A percentile compares a stretch with the other conserved stretches of the same genome.
These are phyloP conservation scores for Sula dactylatra DNA, from an alignment of 2,113 vertebrate genomes.

Conservation along the genomic window DNA sequence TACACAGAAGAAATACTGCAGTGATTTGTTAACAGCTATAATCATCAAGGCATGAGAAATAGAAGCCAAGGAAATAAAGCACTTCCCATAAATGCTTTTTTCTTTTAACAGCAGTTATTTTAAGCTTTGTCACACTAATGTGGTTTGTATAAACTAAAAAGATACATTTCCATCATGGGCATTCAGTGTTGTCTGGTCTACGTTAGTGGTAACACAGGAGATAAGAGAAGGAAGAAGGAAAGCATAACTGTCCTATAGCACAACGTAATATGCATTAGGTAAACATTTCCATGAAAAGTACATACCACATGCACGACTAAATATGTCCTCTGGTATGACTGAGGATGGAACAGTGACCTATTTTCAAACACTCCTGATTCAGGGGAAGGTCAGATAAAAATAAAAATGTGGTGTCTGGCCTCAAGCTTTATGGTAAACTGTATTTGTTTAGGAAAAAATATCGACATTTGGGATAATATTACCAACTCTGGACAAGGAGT, in stretches of 20 bases:
- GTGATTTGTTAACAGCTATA: background rate
- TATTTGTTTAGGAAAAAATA: background rate
- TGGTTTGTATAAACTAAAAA: background rate
- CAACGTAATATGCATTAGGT: background rate
- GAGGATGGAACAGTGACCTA: background rate
- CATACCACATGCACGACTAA: background rate
- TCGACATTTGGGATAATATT: background rate
- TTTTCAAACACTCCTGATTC: background rate
- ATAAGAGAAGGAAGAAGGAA: background rate
- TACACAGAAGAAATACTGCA: background rate
- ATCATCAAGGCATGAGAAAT: background rate
- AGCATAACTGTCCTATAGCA: background rate
- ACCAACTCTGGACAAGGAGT: background rate
- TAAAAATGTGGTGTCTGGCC: background rate
- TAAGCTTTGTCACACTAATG: background rate
- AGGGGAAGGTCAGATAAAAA: background rate
- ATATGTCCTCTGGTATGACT: background rate
- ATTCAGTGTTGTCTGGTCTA: background rate
- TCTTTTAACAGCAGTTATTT: background rate
- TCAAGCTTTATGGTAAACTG: background rate
- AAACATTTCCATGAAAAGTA: background rate
- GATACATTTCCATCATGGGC: background rate
- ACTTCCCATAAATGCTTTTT: background rate
- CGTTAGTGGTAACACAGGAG: background rate
- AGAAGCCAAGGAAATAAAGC: background rate